Percentiles rank a stretch among this genome's conserved stretches.
Conservation (phyloP, 2,113 vertebrate genomes). For the Etheostoma spectabile region DNA sequence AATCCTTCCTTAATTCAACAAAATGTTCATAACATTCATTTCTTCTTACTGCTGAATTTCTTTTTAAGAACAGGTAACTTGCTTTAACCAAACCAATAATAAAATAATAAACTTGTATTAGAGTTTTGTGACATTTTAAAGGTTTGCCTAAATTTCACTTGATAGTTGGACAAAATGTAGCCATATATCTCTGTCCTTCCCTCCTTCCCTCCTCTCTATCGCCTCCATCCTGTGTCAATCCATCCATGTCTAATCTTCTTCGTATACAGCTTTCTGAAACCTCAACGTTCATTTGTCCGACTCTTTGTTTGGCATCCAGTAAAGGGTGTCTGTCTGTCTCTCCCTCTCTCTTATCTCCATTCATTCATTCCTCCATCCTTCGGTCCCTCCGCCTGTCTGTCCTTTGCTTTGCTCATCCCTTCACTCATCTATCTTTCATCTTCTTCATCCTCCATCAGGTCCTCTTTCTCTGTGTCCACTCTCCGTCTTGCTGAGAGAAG, state of each 20-base stretch:
- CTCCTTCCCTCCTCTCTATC: constrained; percentile 5
- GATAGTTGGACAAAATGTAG: background rate
- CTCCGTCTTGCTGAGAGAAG: constrained; percentile 47
- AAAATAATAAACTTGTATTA: background rate
- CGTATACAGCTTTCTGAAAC: constrained; percentile 54
- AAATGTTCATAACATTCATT: too few relatives aligned
- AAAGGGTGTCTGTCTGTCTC: constrained; percentile 33
- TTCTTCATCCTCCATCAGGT: constrained; percentile 33
- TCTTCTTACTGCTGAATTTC: background rate
- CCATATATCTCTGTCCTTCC: background rate
- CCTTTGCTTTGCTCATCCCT: constrained; percentile 25
- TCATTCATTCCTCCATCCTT: constrained; percentile 25
- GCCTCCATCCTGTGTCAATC: constrained; percentile 49
- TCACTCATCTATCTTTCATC: constrained; percentile 54
- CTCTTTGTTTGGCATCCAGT: constrained; percentile 49
- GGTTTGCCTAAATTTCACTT: background rate
- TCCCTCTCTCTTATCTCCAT: constrained; percentile 6
- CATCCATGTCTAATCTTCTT: constrained; percentile 65
- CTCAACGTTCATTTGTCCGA: constrained; percentile 54
- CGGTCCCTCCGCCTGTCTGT: background rate
- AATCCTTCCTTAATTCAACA: too few relatives aligned
- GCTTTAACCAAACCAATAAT: background rate
- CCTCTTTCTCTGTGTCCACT: constrained; percentile 39
- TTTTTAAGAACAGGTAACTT: background rate
- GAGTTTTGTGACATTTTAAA: background rate